These are phyloP conservation scores for Caenorhabditis sulstoni DNA, from an alignment of 2,888 invertebrate species.

Conservation along the genomic window DNA sequence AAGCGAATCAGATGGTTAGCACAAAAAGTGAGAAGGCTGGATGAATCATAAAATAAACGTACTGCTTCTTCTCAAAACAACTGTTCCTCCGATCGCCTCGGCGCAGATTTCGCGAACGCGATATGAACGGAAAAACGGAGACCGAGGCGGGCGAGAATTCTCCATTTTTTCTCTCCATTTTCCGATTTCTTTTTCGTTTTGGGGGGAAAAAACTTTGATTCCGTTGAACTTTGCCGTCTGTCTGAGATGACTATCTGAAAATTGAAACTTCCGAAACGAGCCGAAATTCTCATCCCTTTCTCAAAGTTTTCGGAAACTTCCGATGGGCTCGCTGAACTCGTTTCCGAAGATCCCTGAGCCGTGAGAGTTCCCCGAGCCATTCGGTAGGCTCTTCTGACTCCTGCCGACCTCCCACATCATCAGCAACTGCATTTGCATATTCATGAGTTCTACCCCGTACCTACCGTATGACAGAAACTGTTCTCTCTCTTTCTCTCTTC, in stretches of 20 bases:
- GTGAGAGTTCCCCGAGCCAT: no score
- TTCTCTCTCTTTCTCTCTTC: conserved; percentile 18
- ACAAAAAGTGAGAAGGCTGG: neutral
- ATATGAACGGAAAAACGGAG: no score
- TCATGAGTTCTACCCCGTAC: conserved; percentile 21
- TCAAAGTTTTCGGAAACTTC: no score
- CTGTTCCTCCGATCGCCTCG: conserved; percentile 4
- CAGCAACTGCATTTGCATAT: conserved; percentile 22
- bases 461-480: conserved; percentile 39
- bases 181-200: no score
- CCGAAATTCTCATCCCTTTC: no score
- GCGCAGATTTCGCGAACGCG: conserved; percentile 1
- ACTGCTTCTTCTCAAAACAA: conserved; percentile 22
- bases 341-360: no score
- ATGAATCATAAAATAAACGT: conserved; percentile 46
- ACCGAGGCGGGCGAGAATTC: no score
- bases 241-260: no score
- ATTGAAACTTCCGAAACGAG: no score
- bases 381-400: no score
- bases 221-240: conserved; percentile 5
- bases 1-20: conserved; percentile 33
- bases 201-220: neutral
- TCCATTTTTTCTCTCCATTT: no score
- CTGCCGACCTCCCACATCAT: neutral
- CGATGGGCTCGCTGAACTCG: no score